Conservation (phyloP, 2,888 invertebrate species). For the Reticulitermes lucifugus region DNA sequence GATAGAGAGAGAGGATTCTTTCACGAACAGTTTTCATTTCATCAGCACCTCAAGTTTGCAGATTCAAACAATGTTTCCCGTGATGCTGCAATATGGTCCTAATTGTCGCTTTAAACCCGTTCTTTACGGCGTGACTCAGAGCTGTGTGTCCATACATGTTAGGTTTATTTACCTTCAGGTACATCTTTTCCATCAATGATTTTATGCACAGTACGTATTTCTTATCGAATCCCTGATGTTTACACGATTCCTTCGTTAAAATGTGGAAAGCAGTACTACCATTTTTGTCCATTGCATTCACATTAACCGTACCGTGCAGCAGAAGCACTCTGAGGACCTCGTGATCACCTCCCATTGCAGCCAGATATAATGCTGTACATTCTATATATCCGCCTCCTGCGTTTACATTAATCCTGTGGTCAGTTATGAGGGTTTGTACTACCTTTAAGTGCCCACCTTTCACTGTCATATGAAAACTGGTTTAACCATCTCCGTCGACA, state of each 20-base stretch:
- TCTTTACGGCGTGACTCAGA: constrained; percentile 25
- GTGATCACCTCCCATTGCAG: constrained; percentile 14
- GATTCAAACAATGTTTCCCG: constrained; percentile 15
- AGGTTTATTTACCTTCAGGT: constrained; percentile 29
- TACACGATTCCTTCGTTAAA: constrained; percentile 18
- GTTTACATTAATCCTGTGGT: constrained; percentile 12
- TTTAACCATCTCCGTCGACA: constrained; percentile 23
- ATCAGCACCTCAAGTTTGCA: constrained; percentile 32
- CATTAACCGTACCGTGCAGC: constrained; percentile 3
- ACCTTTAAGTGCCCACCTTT: constrained; percentile 21
- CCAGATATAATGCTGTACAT: constrained; percentile 28
- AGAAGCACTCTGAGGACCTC: not conserved
- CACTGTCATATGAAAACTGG: constrained; percentile 15
- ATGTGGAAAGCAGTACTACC: constrained; percentile 28
- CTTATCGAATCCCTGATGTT: not conserved
- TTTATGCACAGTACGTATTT: not conserved
- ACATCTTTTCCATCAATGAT: constrained; percentile 1
- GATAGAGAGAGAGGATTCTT: not conserved
- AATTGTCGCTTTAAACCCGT: constrained; percentile 14
- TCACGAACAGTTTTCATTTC: constrained; percentile 30
- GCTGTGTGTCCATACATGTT: constrained; percentile 38
- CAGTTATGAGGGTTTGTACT: not conserved
- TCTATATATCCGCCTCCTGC: not conserved
- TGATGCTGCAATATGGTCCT: constrained; percentile 25
- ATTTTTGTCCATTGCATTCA: constrained; percentile 27